Evolutionary conservation across 2,888 invertebrate genomes (phyloP), one percentile per base, ranked within the genome.

Genomic region (Harmothoe impar): DNA sequence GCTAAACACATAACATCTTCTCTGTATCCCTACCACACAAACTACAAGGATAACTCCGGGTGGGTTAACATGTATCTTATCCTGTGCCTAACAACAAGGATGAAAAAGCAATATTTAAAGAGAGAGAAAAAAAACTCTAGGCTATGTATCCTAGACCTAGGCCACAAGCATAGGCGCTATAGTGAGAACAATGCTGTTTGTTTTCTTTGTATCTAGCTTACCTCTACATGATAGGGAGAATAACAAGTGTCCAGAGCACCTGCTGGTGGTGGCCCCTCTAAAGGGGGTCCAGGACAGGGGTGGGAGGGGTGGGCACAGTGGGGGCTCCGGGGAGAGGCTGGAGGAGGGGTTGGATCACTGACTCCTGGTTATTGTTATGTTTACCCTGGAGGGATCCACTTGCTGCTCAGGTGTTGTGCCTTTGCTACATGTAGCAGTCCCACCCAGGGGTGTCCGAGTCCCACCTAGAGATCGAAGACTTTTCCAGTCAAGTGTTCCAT

Each of bases 311-410:
- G 62, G 25, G 23, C 62, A 62, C 5, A n/a, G 20, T n/a, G 62
- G 62, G 62, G 62, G 62, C 3, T n/a, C 62, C 3, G 62, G 5
- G 5, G 23, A 62, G 23, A n/a, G 25, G 23, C 62, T n/a, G 23
- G 25, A 62, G 62, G 23, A n/a, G 23, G 23, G 62, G 62, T n/a
- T n/a, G 23, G 3, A 62, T 62, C 62, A 3, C 1, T 62, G 62
- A 62, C 62, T n/a, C 23, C 10, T n/a, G 62, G 23, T 62, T 62
- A 62, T 62, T 62, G 62, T 62, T 62, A n/a, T 62, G 25, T 62
- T 62, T 62, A 62, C 62, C 20, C n/a, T n/a, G 62, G 62, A 62
- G 25, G 62, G 62, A n/a, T 62, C 62, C 62, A n/a, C 62, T 62
- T 62, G 25, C 62, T n/a, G 62, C 62, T 62, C 62, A 62, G 62